Percentiles rank a stretch among this genome's conserved stretches.
Evolutionary conservation across 1,140 invertebrate genomes (phyloP).

Genomic region (Frieseomelitta varia): DNA sequence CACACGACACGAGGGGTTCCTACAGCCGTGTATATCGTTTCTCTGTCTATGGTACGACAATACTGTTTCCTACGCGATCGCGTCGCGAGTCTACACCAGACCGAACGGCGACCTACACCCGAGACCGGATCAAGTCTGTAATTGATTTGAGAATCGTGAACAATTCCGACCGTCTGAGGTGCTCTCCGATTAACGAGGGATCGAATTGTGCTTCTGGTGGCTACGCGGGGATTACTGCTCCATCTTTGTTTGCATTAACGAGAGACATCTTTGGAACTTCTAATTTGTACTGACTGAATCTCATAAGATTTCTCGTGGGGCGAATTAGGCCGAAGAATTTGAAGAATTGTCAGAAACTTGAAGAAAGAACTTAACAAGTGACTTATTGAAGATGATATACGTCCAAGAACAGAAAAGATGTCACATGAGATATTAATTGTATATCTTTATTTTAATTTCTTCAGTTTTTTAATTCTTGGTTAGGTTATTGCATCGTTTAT

Average conservation of each 20-base stretch:
- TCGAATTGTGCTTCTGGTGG: background rate
- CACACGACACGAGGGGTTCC: slow-evolving; percentile 24
- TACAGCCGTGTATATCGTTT: slow-evolving; percentile 34
- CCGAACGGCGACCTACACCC: background rate
- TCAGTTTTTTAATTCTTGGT: too few species aligned
- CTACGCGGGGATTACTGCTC: background rate
- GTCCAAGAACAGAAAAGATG: too few species aligned
- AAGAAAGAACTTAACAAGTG: too few species aligned
- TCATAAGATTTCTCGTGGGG: too few species aligned
- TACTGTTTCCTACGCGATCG: slow-evolving; percentile 19
- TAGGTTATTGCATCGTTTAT: too few species aligned
- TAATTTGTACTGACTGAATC: too few species aligned
- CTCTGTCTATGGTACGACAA: slow-evolving; percentile 34
- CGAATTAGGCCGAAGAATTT: too few species aligned
- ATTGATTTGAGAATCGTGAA: slow-evolving; percentile 44
- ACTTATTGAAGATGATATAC: too few species aligned
- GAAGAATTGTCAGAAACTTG: too few species aligned
- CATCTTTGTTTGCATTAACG: background rate
- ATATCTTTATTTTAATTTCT: too few species aligned
- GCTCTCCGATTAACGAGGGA: background rate
- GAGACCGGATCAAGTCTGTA: slow-evolving; percentile 23
- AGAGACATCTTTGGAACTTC: background rate
- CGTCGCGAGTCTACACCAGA: slow-evolving; percentile 11
- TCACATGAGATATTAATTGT: too few species aligned
- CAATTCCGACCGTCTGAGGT: background rate